phyloP scores from a whole-genome alignment of 2,797 vertebrate species.

The Platalea minor region DNA sequence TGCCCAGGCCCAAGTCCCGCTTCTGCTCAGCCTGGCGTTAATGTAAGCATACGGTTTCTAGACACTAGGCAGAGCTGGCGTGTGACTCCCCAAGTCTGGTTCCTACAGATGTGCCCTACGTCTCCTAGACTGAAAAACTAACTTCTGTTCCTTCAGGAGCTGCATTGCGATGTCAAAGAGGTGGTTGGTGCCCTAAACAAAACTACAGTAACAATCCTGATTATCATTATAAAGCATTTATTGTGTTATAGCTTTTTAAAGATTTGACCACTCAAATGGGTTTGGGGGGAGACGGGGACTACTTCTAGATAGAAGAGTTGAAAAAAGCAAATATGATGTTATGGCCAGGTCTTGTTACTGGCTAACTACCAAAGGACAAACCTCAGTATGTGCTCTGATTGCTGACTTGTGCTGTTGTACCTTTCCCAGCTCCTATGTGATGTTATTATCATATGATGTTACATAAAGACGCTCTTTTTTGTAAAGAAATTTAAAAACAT shows the following conservation, averaged over 20 bases:
- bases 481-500: background rate
- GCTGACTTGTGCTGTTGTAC: background rate
- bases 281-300: background rate
- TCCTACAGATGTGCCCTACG: background rate
- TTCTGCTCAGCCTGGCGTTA: accelerated
- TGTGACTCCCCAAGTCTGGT: background rate
- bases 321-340: background rate
- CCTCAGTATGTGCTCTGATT: accelerated
- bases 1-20: background rate
- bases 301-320: background rate
- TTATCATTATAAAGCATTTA: background rate
- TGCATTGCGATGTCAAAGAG: background rate
- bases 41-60: accelerated
- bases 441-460: background rate
- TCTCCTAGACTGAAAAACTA: background rate
- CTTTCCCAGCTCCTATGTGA: background rate
- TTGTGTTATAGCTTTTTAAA: background rate
- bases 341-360: background rate
- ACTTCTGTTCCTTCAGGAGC: background rate
- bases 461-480: background rate
- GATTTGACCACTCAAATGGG: accelerated
- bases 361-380: background rate
- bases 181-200: background rate
- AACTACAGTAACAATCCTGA: background rate
- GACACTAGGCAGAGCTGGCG: accelerated